Percentiles rank a stretch among this genome's conserved stretches.
These are phyloP conservation scores for Emydura subglobosa DNA, from an alignment of 2,113 vertebrate species.

Conservation along the genomic window DNA sequence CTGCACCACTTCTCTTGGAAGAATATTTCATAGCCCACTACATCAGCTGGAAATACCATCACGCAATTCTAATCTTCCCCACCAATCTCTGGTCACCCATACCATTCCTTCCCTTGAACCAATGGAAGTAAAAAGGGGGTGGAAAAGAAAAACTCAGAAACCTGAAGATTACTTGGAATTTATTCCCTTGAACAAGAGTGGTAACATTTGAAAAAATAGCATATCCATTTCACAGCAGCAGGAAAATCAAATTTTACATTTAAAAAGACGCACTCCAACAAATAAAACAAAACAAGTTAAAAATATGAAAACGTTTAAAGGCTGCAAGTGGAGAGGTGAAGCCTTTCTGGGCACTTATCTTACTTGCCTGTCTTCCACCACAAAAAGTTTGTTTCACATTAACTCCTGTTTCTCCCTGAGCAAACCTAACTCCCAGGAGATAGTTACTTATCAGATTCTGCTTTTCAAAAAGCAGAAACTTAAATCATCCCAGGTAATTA, in stretches of 20 bases:
- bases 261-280: conserved; percentile 59
- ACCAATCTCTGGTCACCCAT: background rate
- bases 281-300: conserved; percentile 71
- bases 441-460: background rate
- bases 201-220: conserved; percentile 78
- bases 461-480: background rate
- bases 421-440: conserved; percentile 18
- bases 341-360: conserved; percentile 66
- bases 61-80: background rate
- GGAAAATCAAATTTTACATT: conserved; percentile 80
- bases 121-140: conserved; percentile 52
- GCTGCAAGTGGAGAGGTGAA: conserved; percentile 52
- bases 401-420: conserved; percentile 34
- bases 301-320: conserved; percentile 68
- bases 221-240: conserved; percentile 80
- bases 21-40: background rate
- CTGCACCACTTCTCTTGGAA: background rate
- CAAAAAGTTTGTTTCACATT: conserved; percentile 1
- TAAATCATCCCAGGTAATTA: background rate
- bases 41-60: background rate
- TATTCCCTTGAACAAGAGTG: conserved; percentile 83
- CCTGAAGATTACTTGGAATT: conserved; percentile 82
- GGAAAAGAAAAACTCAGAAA: conserved; percentile 87
- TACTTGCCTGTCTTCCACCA: conserved; percentile 18
- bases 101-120: conserved; percentile 20